Evolutionary conservation across 1,140 invertebrate species (phyloP), one percentile per base, ranked within the genome.

Genomic region (Caenorhabditis latens): DNA sequence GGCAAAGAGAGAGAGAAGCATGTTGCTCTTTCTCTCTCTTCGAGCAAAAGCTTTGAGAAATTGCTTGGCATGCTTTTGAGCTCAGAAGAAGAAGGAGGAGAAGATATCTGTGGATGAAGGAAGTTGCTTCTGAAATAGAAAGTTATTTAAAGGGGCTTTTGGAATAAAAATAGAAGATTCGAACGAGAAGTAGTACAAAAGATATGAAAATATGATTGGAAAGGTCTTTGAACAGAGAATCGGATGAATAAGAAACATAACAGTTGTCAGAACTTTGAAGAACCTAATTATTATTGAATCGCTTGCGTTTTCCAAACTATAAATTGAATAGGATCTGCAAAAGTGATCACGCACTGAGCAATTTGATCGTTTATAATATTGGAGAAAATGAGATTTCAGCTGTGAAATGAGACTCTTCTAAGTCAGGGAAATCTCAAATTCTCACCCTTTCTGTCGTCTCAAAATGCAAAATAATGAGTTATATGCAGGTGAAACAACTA

Each of bases 41-140:
- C 43, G 83, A 84, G 83, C 58, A 84, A 42, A 65, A 61, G 83
- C 83, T 58, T 61, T 79, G 71, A 79, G 71, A 32, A 79, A 79
- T 79, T 48, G 71, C 48, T 55, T 32, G 32, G 32, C 32, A 32
- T 32, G 32, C 32, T 55, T 46, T 61, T 61, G 83, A 53, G 83
- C 43, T 84, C 57, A 83, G 82, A n/a, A 82, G 75, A 4, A 82
- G 46, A 55, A 40, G 53, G 42, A 43, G 21, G 21, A 57, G 32
- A 16, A 84, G 58, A 61, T 13, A 43, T 83, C 40, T 83, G 9
- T 4, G 19, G 58, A 84, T 13, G 24, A 42, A 57, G 83, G 21
- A 58, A 42, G 21, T 61, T 58, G 83, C 48, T 43, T 40, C 83
- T 84, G 83, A 65, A 84, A 58, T 63, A 63, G 61, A 63, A 75